phyloP scores from a whole-genome alignment of 2,888 invertebrate species.

The Spodoptera littoralis region DNA sequence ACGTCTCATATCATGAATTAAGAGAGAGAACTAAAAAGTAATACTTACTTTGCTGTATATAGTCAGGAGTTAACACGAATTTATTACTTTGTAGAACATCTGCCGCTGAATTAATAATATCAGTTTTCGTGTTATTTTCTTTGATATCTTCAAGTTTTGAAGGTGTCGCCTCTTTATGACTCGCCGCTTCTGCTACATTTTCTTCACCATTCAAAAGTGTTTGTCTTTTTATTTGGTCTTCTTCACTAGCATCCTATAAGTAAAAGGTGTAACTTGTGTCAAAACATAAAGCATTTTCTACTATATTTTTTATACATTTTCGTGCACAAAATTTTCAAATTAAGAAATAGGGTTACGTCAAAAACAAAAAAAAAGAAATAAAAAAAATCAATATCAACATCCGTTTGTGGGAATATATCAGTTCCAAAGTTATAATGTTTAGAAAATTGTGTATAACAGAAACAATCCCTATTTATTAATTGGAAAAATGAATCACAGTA shows the following conservation, averaged over 20 bases:
- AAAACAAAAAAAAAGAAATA: constrained; percentile 65
- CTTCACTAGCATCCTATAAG: constrained; percentile 80
- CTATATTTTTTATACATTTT: constrained; percentile 22
- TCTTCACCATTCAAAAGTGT: constrained; percentile 83
- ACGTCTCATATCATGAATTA: no score
- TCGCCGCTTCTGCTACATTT: constrained; percentile 79
- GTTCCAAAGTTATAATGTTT: constrained; percentile 60
- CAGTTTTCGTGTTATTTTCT: constrained; percentile 80
- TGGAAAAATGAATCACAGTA: constrained; percentile 44
- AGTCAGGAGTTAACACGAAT: constrained; percentile 96
- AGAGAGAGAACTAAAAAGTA: background rate
- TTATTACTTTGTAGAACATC: constrained; percentile 81
- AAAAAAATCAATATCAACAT: constrained; percentile 49
- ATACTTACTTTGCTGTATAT: constrained; percentile 97
- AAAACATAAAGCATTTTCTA: constrained; percentile 43
- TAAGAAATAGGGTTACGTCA: constrained; percentile 56
- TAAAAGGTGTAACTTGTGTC: constrained; percentile 62
- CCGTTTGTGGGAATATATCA: constrained; percentile 88
- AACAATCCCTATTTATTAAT: constrained; percentile 54
- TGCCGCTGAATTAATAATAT: constrained; percentile 75
- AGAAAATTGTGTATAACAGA: constrained; percentile 30
- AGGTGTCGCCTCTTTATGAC: constrained; percentile 78
- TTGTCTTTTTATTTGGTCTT: constrained; percentile 76
- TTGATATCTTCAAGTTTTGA: constrained; percentile 80
- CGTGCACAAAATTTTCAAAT: constrained; percentile 35